These are phyloP conservation scores for Pseudomyrmex pallidus DNA, from an alignment of 1,140 invertebrate species.

Conservation along the genomic window DNA sequence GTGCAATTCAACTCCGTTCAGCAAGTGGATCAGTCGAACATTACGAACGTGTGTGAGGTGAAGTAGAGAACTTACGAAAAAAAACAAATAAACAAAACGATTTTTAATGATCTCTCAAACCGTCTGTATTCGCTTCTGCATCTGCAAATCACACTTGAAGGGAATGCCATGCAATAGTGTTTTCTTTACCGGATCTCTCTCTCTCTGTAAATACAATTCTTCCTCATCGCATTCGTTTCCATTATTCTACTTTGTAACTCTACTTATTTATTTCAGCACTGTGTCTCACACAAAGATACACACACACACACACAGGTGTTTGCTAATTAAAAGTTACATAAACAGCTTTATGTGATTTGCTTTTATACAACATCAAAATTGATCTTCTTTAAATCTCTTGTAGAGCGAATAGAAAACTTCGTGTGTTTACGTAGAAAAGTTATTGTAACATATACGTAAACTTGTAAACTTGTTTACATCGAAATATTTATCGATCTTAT, in stretches of 20 bases:
- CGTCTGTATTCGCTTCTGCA: slow-evolving; percentile 16
- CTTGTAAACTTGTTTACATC: no score
- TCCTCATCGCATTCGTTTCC: not conserved
- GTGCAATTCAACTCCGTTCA: slow-evolving; percentile 87
- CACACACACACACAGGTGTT: no score
- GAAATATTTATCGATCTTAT: no score
- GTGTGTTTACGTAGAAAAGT: no score
- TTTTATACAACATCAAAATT: no score
- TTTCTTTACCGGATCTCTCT: not conserved
- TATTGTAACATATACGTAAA: no score
- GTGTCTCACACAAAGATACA: not conserved
- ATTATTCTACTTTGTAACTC: not conserved
- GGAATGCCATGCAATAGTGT: slow-evolving; percentile 2
- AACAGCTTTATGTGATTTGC: no score
- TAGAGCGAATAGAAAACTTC: no score
- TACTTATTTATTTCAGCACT: not conserved
- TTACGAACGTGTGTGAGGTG: slow-evolving; percentile 81
- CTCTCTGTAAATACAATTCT: not conserved
- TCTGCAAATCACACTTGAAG: slow-evolving; percentile 36
- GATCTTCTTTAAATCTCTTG: no score
- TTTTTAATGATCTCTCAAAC: slow-evolving; percentile 15
- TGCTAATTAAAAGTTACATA: no score
- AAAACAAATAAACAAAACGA: not conserved
- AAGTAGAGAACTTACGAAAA: slow-evolving; percentile 70
- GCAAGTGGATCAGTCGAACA: slow-evolving; percentile 78